Base-by-base conservation (phyloP, 2,888 invertebrate genomes). In the Theristus sp. region DNA sequence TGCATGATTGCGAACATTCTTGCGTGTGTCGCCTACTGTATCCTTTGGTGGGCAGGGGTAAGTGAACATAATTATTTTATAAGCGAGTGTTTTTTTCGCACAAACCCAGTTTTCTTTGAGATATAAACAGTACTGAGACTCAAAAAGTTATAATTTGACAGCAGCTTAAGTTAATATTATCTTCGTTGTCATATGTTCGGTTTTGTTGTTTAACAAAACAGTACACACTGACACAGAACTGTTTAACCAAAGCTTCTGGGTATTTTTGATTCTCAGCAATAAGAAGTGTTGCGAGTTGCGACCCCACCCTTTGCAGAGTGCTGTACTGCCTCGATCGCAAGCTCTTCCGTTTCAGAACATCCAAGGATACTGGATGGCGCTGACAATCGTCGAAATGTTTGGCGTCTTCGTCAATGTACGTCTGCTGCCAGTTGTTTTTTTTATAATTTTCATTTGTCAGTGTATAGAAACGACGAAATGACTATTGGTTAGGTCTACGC, bases 301-400 rank as follows among this genome's bases (percentile, higher is more conserved):
- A n/a, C n/a, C n/a, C n/a, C n/a, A n/a, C n/a, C n/a, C 22, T n/a
- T 29, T 57, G 57, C 25, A 38, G 49, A 10, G n/a, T n/a, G 49
- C n/a, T 10, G 6, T 24, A 3, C 10, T 27, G 24, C 27, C 38
- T 31, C 30, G 38, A 3, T 29, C 30, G 24, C 30, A 29, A 56
- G 28, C 13, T 56, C 57, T 57, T 49, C 29, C 25, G n/a, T 53
- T 59, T 17, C 54, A 59, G 55, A 28, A 57, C 59, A 38, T 59
- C 24, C 22, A 22, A 24, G 69, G 69, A 59, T 71, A 71, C 63
- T 72, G 72, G 72, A 64, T 72, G 28, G 70, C 68, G 1, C 65
- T 72, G 29, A 72, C 72, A 20, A 70, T 72, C 31, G 62, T 72
- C 46, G 69, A 71, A 59, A 67, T 69, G 55, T 66, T 72, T 59